Conservation (phyloP, 2,888 invertebrate genomes). For the Noctua janthina region DNA sequence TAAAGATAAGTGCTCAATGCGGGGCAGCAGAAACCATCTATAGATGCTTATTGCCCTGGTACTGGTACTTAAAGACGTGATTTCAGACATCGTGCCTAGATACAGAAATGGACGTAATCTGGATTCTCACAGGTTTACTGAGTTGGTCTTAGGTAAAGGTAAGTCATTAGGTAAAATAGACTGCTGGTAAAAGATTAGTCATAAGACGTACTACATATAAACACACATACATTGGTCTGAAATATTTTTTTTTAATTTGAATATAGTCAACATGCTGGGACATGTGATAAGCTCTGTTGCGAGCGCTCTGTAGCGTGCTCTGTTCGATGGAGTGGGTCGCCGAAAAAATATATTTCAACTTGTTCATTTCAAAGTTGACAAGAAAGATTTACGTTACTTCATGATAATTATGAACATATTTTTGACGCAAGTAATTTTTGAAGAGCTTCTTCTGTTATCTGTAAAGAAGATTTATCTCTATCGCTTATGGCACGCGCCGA, state of each 20-base stretch:
- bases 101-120: neutral
- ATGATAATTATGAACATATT: neutral
- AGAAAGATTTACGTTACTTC: neutral
- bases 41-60: neutral
- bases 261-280: neutral
- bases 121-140: neutral
- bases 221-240: too few relatives aligned
- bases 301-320: neutral
- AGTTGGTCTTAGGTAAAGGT: neutral
- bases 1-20: slow-evolving; percentile 43
- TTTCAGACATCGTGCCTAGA: neutral
- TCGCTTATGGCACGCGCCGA: slow-evolving; percentile 51
- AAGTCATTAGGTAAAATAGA: neutral
- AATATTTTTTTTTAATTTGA: too few relatives aligned
- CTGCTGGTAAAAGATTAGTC: neutral
- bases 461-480: neutral
- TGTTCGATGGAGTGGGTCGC: too few relatives aligned
- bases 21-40: slow-evolving; percentile 19
- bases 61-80: slow-evolving; percentile 8
- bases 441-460: neutral
- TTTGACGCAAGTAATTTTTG: neutral
- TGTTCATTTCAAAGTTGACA: neutral
- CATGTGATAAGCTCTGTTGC: neutral
- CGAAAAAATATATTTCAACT: neutral
- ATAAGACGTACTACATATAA: neutral